Evolutionary conservation across 2,113 vertebrate species (phyloP), one percentile per base, ranked within the genome.

Genomic region (Sorex araneus): DNA sequence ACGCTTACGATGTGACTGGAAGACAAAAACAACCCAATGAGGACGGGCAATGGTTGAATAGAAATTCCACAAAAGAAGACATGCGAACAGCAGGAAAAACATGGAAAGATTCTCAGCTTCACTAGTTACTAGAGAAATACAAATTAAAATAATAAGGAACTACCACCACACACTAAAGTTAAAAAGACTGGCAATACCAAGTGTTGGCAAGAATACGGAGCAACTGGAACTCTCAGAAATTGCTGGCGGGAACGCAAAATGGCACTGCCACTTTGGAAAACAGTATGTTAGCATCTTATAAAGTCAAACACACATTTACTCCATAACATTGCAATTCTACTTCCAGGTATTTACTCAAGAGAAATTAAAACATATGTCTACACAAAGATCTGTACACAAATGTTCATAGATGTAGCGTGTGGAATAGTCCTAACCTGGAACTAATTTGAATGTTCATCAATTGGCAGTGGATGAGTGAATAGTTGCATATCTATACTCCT

Each of bases 21-120:
- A 76, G 76, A 21, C 54, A 30, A 75, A 60, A 54, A 54, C 12
- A 67, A 77, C n/a, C 8, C 28, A 81, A 6, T 34, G 77, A 50
- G 71, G 57, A 64, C 80, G 16, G 75, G 8, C 36, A 84, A 94
- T 66, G 64, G 9, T 89, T 78, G 60, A 84, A 63, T 1, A 60
- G 32, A 80, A 76, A 87, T 84, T 80, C 85, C 32, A 87, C 16
- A 60, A 84, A 76, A 47, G 93, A 71, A 82, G n/a, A 85, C 54
- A 71, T 19, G 32, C 12, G 32, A 89, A 85, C 67, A 66, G 23
- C 25, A 84, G 81, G 60, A 32, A 74, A 60, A 43, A 71, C 50
- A 67, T 16, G 36, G 64, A 70, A 80, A 89, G 30, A 73, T 30
- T 27, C 30, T 66, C n/a, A 80, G 84, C 43, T 71, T 21, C 47